These are phyloP conservation scores for Eulemur albifrons DNA, from an alignment of 2,797 vertebrate genomes.

Conservation along the genomic window DNA sequence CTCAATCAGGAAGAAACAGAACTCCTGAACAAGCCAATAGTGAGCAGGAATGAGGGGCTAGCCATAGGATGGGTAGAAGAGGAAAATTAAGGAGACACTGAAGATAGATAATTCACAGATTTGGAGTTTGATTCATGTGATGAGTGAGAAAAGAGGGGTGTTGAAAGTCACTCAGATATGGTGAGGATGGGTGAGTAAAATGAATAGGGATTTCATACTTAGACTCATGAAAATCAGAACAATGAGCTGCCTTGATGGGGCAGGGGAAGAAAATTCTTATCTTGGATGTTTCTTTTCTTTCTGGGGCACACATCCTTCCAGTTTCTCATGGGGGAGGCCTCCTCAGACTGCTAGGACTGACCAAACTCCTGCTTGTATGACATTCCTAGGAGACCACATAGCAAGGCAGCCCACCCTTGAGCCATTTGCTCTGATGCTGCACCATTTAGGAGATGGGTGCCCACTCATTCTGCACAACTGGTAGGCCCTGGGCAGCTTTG, in stretches of 20 bases:
- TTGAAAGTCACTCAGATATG: not conserved
- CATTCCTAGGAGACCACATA: not conserved
- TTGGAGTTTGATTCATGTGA: not conserved
- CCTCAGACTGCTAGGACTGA: not conserved
- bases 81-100: not conserved
- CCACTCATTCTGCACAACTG: not conserved
- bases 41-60: not conserved
- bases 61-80: not conserved
- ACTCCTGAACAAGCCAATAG: too few relatives aligned
- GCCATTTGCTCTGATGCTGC: not conserved
- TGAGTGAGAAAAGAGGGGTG: not conserved
- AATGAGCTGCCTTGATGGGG: not conserved
- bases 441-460: not conserved
- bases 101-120: not conserved
- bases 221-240: not conserved
- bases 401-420: not conserved
- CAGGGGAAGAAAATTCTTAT: not conserved
- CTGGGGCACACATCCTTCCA: not conserved
- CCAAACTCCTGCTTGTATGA: not conserved
- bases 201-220: not conserved
- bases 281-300: not conserved
- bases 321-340: not conserved
- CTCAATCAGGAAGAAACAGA: too few relatives aligned
- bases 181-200: not conserved
- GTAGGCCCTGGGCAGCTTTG: not conserved